Evolutionary conservation across 1,140 invertebrate species (phyloP).

Genomic region (Trinorchestia longiramus): DNA sequence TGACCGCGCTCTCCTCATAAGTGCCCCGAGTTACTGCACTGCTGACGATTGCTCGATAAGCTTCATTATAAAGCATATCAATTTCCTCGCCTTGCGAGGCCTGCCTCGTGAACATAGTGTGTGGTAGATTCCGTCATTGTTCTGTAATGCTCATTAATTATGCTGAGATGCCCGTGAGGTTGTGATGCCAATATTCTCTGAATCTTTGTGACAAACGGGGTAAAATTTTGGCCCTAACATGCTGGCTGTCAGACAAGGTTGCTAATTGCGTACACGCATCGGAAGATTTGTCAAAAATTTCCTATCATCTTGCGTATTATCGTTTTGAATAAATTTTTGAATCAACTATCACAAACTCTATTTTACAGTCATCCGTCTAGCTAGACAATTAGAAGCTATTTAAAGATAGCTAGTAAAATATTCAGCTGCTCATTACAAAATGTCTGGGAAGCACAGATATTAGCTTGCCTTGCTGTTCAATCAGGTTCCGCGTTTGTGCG

Average conservation of each 20-base stretch:
- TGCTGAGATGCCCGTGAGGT: background rate
- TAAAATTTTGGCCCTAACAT: background rate
- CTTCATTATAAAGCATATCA: background rate
- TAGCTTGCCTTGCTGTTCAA: too few species aligned
- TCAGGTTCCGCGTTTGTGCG: too few species aligned
- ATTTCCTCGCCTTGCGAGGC: background rate
- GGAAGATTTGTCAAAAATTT: background rate
- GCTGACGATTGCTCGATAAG: background rate
- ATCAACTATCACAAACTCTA: background rate
- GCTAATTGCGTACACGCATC: too few species aligned
- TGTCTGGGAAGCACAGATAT: too few species aligned
- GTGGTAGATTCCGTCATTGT: background rate
- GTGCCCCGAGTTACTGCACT: background rate
- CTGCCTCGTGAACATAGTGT: background rate
- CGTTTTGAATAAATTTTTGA: background rate
- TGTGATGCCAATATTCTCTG: background rate
- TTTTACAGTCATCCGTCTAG: background rate
- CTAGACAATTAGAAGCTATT: background rate
- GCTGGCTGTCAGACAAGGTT: too few species aligned
- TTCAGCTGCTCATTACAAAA: too few species aligned
- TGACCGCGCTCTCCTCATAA: background rate
- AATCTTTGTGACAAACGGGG: background rate
- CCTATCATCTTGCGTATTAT: background rate
- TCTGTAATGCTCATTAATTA: background rate
- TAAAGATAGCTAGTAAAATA: too few species aligned